phyloP scores from a whole-genome alignment of 2,888 invertebrate genomes.

The Heteropelma amictum region DNA sequence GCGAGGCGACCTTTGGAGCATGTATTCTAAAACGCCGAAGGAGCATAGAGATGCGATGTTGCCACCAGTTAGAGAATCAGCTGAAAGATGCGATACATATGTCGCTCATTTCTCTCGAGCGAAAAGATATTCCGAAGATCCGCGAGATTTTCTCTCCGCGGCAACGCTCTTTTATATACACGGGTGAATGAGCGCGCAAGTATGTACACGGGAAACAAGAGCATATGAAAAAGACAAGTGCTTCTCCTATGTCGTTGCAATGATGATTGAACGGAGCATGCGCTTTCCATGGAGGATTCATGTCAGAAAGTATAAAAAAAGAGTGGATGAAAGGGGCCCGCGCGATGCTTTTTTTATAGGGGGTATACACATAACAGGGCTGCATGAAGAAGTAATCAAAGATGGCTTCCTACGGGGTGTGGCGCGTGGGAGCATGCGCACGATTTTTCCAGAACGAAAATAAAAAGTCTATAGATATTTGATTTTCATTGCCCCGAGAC shows the following conservation, averaged over 20 bases:
- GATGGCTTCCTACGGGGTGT: slow-evolving; percentile 73
- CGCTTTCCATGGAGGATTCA: too few relatives aligned
- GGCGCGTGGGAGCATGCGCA: slow-evolving; percentile 71
- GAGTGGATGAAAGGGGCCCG: background rate
- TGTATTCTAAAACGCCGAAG: too few relatives aligned
- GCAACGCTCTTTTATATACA: background rate
- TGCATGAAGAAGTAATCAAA: slow-evolving; percentile 71
- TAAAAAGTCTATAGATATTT: background rate
- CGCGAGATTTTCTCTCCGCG: slow-evolving; percentile 17
- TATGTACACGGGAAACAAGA: background rate
- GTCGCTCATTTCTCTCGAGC: background rate
- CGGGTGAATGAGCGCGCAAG: background rate
- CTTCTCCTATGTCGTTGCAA: background rate
- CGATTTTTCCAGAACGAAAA: slow-evolving; percentile 8
- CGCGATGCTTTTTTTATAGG: slow-evolving; percentile 3
- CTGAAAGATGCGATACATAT: background rate
- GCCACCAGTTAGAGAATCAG: slow-evolving; percentile 1
- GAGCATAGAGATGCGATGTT: slow-evolving; percentile 25
- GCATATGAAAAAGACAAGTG: slow-evolving; percentile 6
- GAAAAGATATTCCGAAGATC: slow-evolving; percentile 18
- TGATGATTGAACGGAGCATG: slow-evolving; percentile 4
- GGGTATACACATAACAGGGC: slow-evolving; percentile 6
- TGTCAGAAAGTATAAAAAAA: too few relatives aligned
- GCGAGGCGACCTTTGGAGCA: too few relatives aligned
- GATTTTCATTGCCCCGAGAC: background rate